phyloP scores from a whole-genome alignment of 2,797 vertebrate species.

The Syngnathus rostellatus region DNA sequence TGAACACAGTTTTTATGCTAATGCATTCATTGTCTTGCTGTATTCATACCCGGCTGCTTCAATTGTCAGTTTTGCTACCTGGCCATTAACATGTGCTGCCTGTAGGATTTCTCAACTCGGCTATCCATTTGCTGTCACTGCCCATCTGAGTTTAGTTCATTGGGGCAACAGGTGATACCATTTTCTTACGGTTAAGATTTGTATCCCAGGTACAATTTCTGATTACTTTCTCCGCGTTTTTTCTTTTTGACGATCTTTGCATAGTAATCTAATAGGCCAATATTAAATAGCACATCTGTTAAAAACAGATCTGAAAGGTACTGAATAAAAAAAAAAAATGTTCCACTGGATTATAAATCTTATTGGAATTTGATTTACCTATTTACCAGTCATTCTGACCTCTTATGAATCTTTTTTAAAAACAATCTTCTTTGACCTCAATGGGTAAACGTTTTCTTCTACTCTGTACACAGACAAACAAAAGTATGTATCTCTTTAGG shows the following conservation, averaged over 20 bases:
- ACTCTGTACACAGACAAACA: not conserved
- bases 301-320: too few species aligned
- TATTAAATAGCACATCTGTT: too few species aligned
- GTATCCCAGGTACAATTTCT: too few species aligned
- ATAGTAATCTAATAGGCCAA: too few species aligned
- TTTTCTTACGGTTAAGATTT: not conserved
- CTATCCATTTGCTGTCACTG: not conserved
- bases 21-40: conserved; percentile 14
- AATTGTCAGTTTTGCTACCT: conserved; percentile 5
- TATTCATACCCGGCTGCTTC: conserved; percentile 19
- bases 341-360: not conserved
- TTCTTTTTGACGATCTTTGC: too few species aligned
- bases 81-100: conserved; percentile 6
- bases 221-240: too few species aligned
- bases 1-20: conserved; percentile 15
- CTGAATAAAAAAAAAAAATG: too few species aligned
- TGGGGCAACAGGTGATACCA: not conserved
- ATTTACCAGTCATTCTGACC: not conserved
- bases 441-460: not conserved
- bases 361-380: not conserved
- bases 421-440: not conserved
- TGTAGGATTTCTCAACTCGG: conserved; percentile 1
- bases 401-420: too few species aligned
- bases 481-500: not conserved
- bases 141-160: not conserved